Percentiles rank a stretch among this genome's conserved stretches.
These are phyloP conservation scores for Ophonus ardosiacus DNA, from an alignment of 2,888 invertebrate species.

Conservation along the genomic window DNA sequence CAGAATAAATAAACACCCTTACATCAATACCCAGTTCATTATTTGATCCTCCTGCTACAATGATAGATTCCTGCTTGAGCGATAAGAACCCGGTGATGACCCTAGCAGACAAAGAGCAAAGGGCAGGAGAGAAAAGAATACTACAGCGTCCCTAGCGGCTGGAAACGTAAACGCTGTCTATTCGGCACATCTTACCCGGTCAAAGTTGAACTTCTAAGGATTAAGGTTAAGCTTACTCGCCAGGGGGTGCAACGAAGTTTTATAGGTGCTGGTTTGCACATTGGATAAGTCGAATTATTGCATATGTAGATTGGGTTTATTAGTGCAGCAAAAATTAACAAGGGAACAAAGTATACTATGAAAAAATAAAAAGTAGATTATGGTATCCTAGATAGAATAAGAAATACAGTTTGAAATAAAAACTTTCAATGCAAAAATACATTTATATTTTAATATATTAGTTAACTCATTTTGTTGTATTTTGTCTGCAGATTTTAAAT, in stretches of 20 bases:
- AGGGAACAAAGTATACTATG: too few species aligned
- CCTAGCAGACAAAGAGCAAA: constrained; percentile 42
- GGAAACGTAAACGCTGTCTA: constrained; percentile 37
- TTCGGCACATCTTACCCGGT: constrained; percentile 45
- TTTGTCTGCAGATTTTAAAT: too few species aligned
- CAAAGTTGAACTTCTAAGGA: constrained; percentile 44
- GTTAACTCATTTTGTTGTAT: too few species aligned
- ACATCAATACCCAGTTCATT: constrained; percentile 44
- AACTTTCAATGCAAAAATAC: too few species aligned
- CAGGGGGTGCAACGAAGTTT: constrained; percentile 7
- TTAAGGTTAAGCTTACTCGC: constrained; percentile 44
- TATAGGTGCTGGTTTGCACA: constrained; percentile 23
- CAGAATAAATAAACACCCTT: not conserved
- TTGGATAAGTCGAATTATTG: not conserved
- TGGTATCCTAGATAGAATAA: too few species aligned
- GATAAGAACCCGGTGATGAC: constrained; percentile 58
- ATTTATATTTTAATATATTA: too few species aligned
- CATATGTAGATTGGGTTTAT: not conserved
- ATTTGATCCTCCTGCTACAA: constrained; percentile 57
- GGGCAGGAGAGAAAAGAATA: not conserved
- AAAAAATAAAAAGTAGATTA: too few species aligned
- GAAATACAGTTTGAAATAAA: too few species aligned
- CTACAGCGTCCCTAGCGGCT: constrained; percentile 29
- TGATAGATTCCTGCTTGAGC: constrained; percentile 51
- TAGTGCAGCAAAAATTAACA: not conserved